Conservation (phyloP, 92 coral and sea anemone species). For the Epizoanthus stellaris region DNA sequence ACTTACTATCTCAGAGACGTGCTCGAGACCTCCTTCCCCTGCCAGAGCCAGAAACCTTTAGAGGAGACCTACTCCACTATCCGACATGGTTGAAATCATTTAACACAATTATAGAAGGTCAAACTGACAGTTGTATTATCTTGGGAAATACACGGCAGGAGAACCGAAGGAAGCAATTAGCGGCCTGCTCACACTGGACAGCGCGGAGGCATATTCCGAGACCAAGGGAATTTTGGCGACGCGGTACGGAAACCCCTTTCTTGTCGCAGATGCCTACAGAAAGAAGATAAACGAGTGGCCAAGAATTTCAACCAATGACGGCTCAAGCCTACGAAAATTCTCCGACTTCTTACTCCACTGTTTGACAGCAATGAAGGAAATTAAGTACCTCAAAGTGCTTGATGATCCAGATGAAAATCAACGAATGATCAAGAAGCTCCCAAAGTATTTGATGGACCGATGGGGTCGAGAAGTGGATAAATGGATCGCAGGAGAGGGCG, state of each 20-base stretch:
- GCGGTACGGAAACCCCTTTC: slow-evolving; percentile 66
- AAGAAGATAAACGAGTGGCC: slow-evolving; percentile 69
- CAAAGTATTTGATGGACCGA: slow-evolving; percentile 18
- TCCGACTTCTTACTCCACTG: background rate
- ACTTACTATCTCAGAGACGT: slow-evolving; percentile 46
- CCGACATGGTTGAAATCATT: slow-evolving; percentile 67
- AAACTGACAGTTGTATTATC: slow-evolving; percentile 10
- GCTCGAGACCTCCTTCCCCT: slow-evolving; percentile 55
- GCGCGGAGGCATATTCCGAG: slow-evolving; percentile 57
- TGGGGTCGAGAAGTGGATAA: slow-evolving; percentile 55
- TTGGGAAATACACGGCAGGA: slow-evolving; percentile 41
- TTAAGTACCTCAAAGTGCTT: too few species aligned
- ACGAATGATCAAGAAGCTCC: too few species aligned
- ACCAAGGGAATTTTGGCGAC: slow-evolving; percentile 54
- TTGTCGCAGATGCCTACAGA: slow-evolving; percentile 67
- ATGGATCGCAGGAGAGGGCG: slow-evolving; percentile 44
- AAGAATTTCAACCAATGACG: slow-evolving; percentile 66
- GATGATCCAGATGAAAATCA: too few species aligned
- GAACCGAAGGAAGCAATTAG: slow-evolving; percentile 71
- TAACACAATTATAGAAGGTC: slow-evolving; percentile 56
- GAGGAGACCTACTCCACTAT: slow-evolving; percentile 51
- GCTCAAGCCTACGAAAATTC: slow-evolving; percentile 56
- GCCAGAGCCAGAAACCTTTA: slow-evolving; percentile 64
- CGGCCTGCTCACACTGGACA: slow-evolving; percentile 51
- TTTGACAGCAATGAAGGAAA: too few species aligned